A percentile compares a stretch with the other conserved stretches of the same genome.
These are phyloP conservation scores for Danaus chrysippus DNA, from an alignment of 2,888 invertebrate species.

Conservation along the genomic window DNA sequence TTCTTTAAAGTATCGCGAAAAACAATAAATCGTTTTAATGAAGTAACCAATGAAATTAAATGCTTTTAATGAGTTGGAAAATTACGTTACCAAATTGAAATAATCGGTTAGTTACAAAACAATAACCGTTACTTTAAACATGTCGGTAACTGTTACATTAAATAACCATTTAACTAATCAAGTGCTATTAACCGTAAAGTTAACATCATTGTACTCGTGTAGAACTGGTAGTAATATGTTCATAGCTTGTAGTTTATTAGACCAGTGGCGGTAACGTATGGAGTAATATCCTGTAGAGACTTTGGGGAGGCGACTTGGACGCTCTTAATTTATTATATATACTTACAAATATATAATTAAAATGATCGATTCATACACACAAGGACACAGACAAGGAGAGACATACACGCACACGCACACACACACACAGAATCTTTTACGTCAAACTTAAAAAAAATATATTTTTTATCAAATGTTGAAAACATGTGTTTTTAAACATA, in stretches of 20 bases:
- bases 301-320: background rate
- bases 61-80: no score
- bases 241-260: background rate
- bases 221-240: background rate
- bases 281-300: conserved; percentile 1
- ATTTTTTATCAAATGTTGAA: no score
- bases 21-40: no score
- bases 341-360: background rate
- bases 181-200: background rate
- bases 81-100: no score
- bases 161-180: background rate
- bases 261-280: background rate
- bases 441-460: no score
- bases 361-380: background rate
- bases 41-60: no score
- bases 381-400: background rate
- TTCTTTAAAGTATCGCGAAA: no score
- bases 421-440: no score
- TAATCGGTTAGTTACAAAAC: no score
- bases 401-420: no score
- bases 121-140: background rate
- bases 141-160: background rate
- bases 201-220: background rate
- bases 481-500: no score
- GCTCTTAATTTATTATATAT: background rate